These are phyloP conservation scores for Protaetia brevitarsis DNA, from an alignment of 1,140 invertebrate species.

Conservation along the genomic window DNA sequence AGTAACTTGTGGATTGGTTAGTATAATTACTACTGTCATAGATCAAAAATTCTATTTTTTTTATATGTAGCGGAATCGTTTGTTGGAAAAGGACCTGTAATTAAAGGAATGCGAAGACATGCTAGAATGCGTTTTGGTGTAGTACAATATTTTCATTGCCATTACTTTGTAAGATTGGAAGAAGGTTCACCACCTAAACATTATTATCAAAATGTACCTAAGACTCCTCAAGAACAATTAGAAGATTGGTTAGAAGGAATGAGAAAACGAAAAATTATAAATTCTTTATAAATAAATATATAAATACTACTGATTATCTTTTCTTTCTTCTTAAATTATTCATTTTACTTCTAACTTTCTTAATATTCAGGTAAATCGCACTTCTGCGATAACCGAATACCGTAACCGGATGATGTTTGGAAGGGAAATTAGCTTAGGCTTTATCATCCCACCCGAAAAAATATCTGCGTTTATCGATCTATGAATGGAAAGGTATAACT, in stretches of 20 bases:
- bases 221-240: constrained; percentile 68
- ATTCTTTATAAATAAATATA: constrained; percentile 67
- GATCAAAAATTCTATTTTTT: constrained; percentile 10
- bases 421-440: no score
- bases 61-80: constrained; percentile 77
- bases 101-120: constrained; percentile 84
- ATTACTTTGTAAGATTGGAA: constrained; percentile 88
- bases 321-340: no score
- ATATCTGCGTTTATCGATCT: no score
- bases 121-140: constrained; percentile 65
- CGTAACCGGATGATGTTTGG: no score
- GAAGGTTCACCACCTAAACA: constrained; percentile 87
- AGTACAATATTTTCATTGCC: constrained; percentile 75
- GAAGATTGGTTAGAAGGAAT: constrained; percentile 70
- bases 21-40: constrained; percentile 47
- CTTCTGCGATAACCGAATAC: no score
- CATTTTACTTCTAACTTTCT: no score
- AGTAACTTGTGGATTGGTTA: constrained; percentile 96
- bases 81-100: constrained; percentile 65
- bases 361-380: no score
- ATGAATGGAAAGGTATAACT: no score
- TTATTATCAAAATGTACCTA: constrained; percentile 68
- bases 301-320: no score
- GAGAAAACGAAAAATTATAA: constrained; percentile 66
- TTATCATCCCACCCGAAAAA: no score